Evolutionary conservation across 2,888 invertebrate genomes (phyloP).

Genomic region (Hirtodrosophila histrioides): DNA sequence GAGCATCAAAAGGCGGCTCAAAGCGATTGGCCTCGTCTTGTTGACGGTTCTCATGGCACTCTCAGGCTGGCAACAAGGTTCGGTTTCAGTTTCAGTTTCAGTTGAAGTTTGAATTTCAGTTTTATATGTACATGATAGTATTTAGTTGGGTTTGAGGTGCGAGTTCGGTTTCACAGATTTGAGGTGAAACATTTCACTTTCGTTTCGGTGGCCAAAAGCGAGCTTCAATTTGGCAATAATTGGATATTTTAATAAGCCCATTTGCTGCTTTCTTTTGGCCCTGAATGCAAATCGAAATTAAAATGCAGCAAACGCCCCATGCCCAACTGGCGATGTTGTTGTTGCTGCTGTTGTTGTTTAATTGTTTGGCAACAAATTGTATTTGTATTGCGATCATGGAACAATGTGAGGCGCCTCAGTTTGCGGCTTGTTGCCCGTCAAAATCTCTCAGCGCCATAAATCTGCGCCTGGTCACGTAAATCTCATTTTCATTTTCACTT

Average conservation of each 20-base stretch:
- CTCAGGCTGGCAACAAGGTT: conserved; percentile 5
- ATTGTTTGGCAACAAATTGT: conserved; percentile 48
- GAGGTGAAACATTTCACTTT: conserved; percentile 70
- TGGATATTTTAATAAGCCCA: conserved; percentile 69
- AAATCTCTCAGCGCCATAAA: conserved; percentile 50
- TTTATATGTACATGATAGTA: background rate
- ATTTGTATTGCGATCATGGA: conserved; percentile 30
- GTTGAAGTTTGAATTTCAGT: conserved; percentile 20
- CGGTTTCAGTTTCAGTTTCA: conserved; percentile 10
- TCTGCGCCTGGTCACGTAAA: conserved; percentile 64
- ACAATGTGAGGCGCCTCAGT: conserved; percentile 48
- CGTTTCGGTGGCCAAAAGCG: conserved; percentile 54
- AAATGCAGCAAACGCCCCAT: conserved; percentile 69
- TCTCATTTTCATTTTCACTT: conserved; percentile 65
- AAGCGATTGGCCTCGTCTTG: conserved; percentile 13
- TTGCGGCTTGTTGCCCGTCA: conserved; percentile 10
- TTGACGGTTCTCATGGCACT: conserved; percentile 37
- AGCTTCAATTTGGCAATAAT: conserved; percentile 76
- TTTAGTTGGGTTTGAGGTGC: conserved; percentile 12
- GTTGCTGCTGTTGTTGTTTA: conserved; percentile 27
- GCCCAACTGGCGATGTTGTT: conserved; percentile 2
- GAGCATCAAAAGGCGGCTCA: conserved; percentile 17
- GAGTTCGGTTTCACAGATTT: conserved; percentile 21
- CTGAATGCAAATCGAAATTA: conserved; percentile 75
- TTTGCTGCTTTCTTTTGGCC: conserved; percentile 71